phyloP scores from a whole-genome alignment of 2,113 vertebrate genomes.

The Amphiprion ocellaris region DNA sequence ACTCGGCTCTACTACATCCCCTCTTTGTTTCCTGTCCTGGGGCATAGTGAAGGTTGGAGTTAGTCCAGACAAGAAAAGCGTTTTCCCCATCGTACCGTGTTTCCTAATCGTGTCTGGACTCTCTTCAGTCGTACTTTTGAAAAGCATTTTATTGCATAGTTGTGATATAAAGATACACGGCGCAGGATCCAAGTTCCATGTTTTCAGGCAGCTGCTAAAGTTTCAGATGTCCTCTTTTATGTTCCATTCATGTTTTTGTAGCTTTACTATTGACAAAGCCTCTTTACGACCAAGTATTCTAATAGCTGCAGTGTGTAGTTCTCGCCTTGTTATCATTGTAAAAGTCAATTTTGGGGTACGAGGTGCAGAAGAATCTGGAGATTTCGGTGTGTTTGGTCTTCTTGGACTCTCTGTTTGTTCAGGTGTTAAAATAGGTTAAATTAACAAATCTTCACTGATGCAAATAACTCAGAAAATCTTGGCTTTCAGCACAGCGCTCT shows the following conservation, averaged over 20 bases:
- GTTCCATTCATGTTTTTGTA: not conserved
- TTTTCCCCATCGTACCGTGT: too few species aligned
- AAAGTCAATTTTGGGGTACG: not conserved
- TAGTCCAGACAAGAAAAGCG: not conserved
- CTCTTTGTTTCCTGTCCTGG: too few species aligned
- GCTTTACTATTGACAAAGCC: not conserved
- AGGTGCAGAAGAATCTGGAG: not conserved
- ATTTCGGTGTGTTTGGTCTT: not conserved
- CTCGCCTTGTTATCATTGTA: not conserved
- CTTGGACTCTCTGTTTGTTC: not conserved
- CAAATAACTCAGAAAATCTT: not conserved
- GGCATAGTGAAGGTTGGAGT: too few species aligned
- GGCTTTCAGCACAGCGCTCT: constrained; percentile 27
- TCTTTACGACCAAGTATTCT: not conserved
- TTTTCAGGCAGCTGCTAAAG: not conserved
- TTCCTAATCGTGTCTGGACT: not conserved
- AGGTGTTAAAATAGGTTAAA: constrained; percentile 9
- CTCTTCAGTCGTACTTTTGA: not conserved
- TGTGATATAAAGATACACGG: not conserved
- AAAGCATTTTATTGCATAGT: not conserved
- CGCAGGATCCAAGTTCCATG: not conserved
- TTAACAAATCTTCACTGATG: not conserved
- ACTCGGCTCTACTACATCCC: too few species aligned
- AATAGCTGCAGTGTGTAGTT: not conserved
- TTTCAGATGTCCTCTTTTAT: not conserved